These are phyloP conservation scores for Plodia interpunctella DNA, from an alignment of 1,140 invertebrate species.

Conservation along the genomic window DNA sequence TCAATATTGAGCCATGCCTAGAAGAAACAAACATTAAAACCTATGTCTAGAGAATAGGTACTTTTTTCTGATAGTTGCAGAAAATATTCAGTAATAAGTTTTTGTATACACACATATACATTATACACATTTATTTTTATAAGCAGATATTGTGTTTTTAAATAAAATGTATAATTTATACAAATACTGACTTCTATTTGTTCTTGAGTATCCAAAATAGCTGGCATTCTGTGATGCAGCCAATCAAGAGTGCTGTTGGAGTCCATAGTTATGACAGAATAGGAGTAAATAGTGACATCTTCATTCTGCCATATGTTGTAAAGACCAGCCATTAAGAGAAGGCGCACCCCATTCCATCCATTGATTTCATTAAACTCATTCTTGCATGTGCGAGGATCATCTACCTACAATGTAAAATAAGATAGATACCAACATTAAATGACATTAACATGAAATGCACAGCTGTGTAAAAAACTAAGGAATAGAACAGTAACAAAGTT, in stretches of 20 bases:
- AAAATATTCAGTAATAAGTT: no score
- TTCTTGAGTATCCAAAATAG: constrained; percentile 83
- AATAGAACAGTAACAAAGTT: no score
- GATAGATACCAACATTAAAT: neutral
- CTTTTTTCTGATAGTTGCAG: neutral
- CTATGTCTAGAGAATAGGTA: no score
- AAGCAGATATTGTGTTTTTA: neutral
- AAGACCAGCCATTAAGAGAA: constrained; percentile 87
- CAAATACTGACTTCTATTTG: constrained; percentile 79
- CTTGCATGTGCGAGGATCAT: constrained; percentile 78
- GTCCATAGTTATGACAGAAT: constrained; percentile 87
- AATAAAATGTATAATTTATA: neutral
- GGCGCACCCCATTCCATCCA: constrained; percentile 80
- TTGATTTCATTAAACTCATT: constrained; percentile 71
- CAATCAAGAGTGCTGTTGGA: constrained; percentile 83
- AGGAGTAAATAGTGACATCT: constrained; percentile 83
- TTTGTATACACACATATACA: no score
- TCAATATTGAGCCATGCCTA: constrained; percentile 85
- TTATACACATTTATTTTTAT: no score
- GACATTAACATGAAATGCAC: no score
- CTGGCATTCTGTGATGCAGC: constrained; percentile 89
- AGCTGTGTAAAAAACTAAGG: no score
- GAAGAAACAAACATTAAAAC: constrained; percentile 21
- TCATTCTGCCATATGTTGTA: constrained; percentile 83
- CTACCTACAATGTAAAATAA: constrained; percentile 67